Conservation (phyloP, 2,797 vertebrate species). For the Dromococcyx pavoninus region DNA sequence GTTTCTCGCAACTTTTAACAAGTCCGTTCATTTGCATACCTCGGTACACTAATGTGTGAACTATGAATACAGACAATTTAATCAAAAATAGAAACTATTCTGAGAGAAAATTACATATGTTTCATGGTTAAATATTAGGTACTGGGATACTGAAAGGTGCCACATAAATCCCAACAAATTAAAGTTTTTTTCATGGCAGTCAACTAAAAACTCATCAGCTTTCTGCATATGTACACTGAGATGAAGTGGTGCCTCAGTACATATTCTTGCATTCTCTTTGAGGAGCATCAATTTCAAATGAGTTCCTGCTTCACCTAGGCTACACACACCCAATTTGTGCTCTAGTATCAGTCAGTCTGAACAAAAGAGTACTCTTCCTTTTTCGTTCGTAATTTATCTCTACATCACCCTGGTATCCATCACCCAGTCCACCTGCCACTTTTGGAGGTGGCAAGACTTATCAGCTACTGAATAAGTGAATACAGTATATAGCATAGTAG, state of each 20-base stretch:
- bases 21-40: background rate
- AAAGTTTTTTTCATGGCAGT: background rate
- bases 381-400: conserved; percentile 2
- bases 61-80: background rate
- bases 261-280: background rate
- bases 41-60: background rate
- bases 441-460: conserved; percentile 13
- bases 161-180: background rate
- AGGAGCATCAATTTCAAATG: background rate
- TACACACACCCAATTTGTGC: background rate
- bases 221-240: fast-evolving
- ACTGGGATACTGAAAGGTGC: background rate
- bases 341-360: conserved; percentile 34
- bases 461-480: background rate
- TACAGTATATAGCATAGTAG: background rate
- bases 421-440: background rate
- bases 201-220: background rate
- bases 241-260: background rate
- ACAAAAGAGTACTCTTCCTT: background rate
- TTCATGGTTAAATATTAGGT: background rate
- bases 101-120: background rate
- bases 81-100: background rate
- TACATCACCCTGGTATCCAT: conserved; percentile 44
- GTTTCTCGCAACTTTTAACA: background rate
- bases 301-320: background rate